These are phyloP conservation scores for Cirrhinus molitorella DNA, from an alignment of 2,797 vertebrate species.

Conservation along the genomic window DNA sequence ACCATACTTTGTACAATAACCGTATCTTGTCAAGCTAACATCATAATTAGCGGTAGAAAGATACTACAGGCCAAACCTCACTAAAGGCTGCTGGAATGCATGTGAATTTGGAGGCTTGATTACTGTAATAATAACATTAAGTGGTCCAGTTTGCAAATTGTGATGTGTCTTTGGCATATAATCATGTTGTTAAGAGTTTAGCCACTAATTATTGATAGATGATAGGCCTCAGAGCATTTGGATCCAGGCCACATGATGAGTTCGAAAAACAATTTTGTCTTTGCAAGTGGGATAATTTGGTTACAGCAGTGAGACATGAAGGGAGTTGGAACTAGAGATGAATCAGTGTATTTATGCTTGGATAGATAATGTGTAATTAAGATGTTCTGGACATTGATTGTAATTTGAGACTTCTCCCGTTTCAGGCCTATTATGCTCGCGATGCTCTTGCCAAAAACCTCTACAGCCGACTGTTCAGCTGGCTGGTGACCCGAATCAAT, in stretches of 20 bases:
- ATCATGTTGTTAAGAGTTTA: conserved; percentile 21
- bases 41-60: not conserved
- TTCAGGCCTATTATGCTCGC: conserved; percentile 95
- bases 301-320: not conserved
- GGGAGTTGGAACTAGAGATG: not conserved
- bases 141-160: not conserved
- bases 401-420: conserved; percentile 47
- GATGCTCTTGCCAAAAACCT: conserved; percentile 98
- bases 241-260: conserved; percentile 28
- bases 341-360: not conserved
- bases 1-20: not conserved
- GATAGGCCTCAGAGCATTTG: conserved; percentile 31
- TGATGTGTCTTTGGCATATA: not conserved
- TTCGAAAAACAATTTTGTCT: not conserved
- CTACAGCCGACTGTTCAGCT: conserved; percentile 95
- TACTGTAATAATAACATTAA: not conserved
- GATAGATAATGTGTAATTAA: not conserved
- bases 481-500: conserved; percentile 96
- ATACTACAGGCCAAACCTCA: conserved; percentile 39
- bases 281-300: not conserved
- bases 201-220: conserved; percentile 6
- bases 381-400: not conserved
- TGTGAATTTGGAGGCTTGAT: not conserved
- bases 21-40: not conserved
- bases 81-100: not conserved